Base-by-base conservation (phyloP, 2,113 vertebrate species). In the Plectropomus leopardus region DNA sequence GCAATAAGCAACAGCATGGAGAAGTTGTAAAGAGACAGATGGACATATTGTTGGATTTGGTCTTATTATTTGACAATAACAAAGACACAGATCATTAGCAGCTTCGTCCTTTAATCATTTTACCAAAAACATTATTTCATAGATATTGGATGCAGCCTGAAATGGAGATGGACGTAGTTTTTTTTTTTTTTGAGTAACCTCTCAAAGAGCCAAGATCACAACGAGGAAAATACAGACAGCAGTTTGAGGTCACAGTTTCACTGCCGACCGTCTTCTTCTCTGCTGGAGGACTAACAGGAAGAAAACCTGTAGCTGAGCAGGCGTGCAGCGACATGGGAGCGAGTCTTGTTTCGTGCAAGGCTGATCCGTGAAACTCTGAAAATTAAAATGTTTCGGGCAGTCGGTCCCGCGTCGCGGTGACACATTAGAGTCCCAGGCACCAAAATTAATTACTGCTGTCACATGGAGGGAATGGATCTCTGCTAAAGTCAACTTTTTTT, bases 381-480 rank as follows among this genome's bases (percentile, higher is more conserved):
- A 68, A 73, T 83, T 16, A 78, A 83, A 84, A 70, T 28, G 61
- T 69, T 28, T 0, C 0, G 30, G 32, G 51, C 10, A 17, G 73
- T 26, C 26, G 36, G 21, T n/a, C n/a, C 47, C 21, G 4, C 15
- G 42, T 70, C 65, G 4, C 3, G 30, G 51, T 14, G 71, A 64
- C 59, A 70, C 48, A 23, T 70, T 65, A 7, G 6, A 77, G 60
- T 83, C 61, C 66, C 53, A n/a, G 74, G 30, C 70, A 19, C 3
- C 11, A 2, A n/a, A 48, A 72, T 72, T 26, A 80, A 85, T 80
- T 72, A 50, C 61, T 24, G 72, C 60, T 67, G 77, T 68, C 72
- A 72, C 53, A 23, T 30, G 42, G 45, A 16, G 73, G 34, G 2
- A 60, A 54, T 3, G 34, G 5, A 28, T 61, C 64, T 55, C 55